Conservation (phyloP, 1,140 invertebrate genomes). For the Popillia japonica region DNA sequence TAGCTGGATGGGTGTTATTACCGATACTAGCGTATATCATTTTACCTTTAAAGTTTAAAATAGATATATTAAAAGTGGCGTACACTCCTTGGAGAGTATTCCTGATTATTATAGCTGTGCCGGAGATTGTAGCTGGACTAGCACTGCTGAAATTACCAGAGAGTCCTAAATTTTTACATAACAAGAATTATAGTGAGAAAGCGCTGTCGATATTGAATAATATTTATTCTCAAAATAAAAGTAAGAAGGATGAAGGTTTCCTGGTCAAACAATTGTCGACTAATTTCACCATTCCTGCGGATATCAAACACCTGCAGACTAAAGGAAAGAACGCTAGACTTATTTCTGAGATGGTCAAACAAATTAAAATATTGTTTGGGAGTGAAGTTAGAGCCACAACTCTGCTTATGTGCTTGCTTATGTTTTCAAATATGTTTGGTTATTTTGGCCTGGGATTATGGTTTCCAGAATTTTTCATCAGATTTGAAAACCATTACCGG, state of each 20-base stretch:
- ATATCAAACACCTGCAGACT: slow-evolving; percentile 38
- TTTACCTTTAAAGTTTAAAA: slow-evolving; percentile 57
- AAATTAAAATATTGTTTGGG: slow-evolving; percentile 65
- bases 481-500: slow-evolving; percentile 63
- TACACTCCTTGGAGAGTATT: slow-evolving; percentile 68
- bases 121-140: slow-evolving; percentile 64
- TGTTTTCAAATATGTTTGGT: slow-evolving; percentile 74
- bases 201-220: slow-evolving; percentile 67
- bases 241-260: slow-evolving; percentile 60
- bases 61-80: slow-evolving; percentile 44
- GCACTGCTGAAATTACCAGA: slow-evolving; percentile 71
- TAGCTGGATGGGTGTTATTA: slow-evolving; percentile 68
- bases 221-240: slow-evolving; percentile 70
- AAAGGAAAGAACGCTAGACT: slow-evolving; percentile 60
- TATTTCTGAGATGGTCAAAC: slow-evolving; percentile 63
- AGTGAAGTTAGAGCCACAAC: slow-evolving; percentile 66
- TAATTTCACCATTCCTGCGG: not conserved
- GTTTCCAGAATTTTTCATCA: slow-evolving; percentile 73
- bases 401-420: slow-evolving; percentile 65
- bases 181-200: slow-evolving; percentile 68
- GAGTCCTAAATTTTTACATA: slow-evolving; percentile 79
- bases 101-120: slow-evolving; percentile 65
- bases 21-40: slow-evolving; percentile 64
- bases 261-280: slow-evolving; percentile 59
- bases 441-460: slow-evolving; percentile 76